These are phyloP conservation scores for Parapsyche elsis DNA, from an alignment of 1,140 invertebrate genomes.

Conservation along the genomic window DNA sequence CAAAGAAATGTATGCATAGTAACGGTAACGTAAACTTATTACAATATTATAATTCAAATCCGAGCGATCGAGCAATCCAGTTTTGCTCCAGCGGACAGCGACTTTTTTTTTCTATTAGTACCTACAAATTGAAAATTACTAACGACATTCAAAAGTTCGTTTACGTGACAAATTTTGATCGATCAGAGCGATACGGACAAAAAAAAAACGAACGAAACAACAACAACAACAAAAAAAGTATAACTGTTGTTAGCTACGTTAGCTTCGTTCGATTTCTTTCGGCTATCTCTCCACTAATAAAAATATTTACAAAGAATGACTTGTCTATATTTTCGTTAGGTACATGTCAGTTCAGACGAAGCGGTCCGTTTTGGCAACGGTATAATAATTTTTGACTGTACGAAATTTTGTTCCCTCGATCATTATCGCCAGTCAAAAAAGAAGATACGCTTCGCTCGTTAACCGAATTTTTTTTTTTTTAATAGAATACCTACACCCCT, in stretches of 20 bases:
- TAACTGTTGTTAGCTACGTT: background rate
- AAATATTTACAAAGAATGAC: conserved; percentile 11
- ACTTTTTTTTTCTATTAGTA: background rate
- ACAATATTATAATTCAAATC: background rate
- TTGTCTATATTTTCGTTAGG: conserved; percentile 8
- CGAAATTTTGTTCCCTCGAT: background rate
- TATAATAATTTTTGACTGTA: conserved; percentile 10
- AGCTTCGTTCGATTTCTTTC: background rate
- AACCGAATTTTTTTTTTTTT: background rate
- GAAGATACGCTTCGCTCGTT: background rate
- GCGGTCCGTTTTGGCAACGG: background rate
- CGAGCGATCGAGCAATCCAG: background rate
- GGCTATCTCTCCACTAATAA: background rate
- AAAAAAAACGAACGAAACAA: background rate
- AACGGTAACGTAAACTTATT: conserved; percentile 8
- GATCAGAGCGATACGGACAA: background rate
- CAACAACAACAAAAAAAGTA: conserved; percentile 3
- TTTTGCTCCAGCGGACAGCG: background rate
- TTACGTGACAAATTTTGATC: conserved; percentile 28
- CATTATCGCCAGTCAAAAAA: background rate
- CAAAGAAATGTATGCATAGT: background rate
- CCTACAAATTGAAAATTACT: background rate
- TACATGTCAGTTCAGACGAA: conserved; percentile 1
- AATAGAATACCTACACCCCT: no score
- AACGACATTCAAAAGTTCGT: conserved; percentile 7